Percentiles rank a stretch among this genome's conserved stretches.
phyloP scores from a whole-genome alignment of 2,888 invertebrate genomes.

The Drepanosiphum platanoidis region DNA sequence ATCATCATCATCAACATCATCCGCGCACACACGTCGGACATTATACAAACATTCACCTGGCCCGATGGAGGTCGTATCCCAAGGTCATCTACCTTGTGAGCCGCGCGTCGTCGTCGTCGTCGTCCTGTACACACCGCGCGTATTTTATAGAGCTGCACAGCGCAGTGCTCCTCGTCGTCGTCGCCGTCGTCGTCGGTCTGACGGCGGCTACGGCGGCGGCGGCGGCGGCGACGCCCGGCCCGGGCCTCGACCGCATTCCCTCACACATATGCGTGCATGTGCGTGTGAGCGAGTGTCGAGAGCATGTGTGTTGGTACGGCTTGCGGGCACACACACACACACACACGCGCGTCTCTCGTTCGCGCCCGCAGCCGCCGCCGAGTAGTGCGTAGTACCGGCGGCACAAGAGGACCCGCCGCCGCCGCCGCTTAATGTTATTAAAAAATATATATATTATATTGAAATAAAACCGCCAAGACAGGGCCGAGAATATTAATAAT shows the following conservation, averaged over 20 bases:
- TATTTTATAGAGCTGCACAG: too few relatives aligned
- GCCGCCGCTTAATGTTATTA: neutral
- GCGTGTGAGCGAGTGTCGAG: neutral
- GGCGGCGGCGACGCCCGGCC: conserved; percentile 40
- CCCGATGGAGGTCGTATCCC: conserved; percentile 58
- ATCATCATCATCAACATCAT: too few relatives aligned
- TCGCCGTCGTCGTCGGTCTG: conserved; percentile 13
- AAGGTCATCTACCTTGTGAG: conserved; percentile 59
- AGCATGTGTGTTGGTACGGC: neutral
- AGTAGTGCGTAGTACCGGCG: neutral
- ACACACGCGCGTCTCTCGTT: conserved; percentile 2
- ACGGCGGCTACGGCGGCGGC: neutral
- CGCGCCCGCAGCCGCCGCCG: neutral
- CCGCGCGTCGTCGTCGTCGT: conserved; percentile 7
- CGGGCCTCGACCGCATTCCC: conserved; percentile 58
- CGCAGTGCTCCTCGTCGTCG: conserved; percentile 15
- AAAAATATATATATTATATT: too few relatives aligned
- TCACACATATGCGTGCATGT: conserved; percentile 30
- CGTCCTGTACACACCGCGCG: neutral
- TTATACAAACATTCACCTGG: conserved; percentile 58
- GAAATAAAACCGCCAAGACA: too few relatives aligned
- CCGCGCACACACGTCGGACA: conserved; percentile 10
- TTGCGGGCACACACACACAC: neutral
- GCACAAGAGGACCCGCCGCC: neutral
- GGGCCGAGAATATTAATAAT: too few relatives aligned